Percentiles rank a stretch among this genome's conserved stretches.
Evolutionary conservation across 1,140 invertebrate species (phyloP).

Genomic region (Colletes gigas): DNA sequence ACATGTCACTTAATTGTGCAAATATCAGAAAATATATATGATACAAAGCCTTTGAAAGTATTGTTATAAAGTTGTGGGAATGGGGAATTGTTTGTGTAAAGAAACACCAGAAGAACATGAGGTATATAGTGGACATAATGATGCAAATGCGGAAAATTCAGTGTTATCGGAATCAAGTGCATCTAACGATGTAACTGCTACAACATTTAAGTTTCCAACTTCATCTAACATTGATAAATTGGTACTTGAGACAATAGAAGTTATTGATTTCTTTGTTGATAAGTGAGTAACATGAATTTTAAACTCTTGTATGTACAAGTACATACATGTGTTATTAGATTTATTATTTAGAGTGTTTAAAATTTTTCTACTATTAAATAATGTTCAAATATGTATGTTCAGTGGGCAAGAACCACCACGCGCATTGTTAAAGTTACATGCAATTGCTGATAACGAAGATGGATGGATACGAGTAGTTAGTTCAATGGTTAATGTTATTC

Average conservation of each 20-base stretch:
- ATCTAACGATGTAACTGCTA: conserved; percentile 56
- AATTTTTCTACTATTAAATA: not conserved
- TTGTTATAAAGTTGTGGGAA: conserved; percentile 73
- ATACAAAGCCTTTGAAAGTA: conserved; percentile 35
- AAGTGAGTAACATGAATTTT: conserved; percentile 82
- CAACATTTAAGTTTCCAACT: conserved; percentile 75
- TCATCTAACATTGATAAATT: conserved; percentile 85
- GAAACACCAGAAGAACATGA: conserved; percentile 80
- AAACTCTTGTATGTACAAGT: not conserved
- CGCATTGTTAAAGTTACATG: conserved; percentile 91
- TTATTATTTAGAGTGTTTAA: conserved; percentile 12
- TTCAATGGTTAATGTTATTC: conserved; percentile 93
- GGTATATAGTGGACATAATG: conserved; percentile 72
- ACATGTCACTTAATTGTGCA: conserved; percentile 42
- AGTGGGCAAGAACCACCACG: conserved; percentile 94
- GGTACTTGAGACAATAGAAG: conserved; percentile 89
- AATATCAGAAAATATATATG: conserved; percentile 46
- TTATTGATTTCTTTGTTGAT: conserved; percentile 91
- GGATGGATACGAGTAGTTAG: conserved; percentile 95
- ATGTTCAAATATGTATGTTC: conserved; percentile 19
- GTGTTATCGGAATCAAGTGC: conserved; percentile 68
- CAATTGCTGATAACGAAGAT: conserved; percentile 93
- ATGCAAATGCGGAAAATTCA: conserved; percentile 73
- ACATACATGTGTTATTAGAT: not conserved
- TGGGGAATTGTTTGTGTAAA: conserved; percentile 86